These are phyloP conservation scores for Lasioglossum malachurum DNA, from an alignment of 2,888 invertebrate species.

Conservation along the genomic window DNA sequence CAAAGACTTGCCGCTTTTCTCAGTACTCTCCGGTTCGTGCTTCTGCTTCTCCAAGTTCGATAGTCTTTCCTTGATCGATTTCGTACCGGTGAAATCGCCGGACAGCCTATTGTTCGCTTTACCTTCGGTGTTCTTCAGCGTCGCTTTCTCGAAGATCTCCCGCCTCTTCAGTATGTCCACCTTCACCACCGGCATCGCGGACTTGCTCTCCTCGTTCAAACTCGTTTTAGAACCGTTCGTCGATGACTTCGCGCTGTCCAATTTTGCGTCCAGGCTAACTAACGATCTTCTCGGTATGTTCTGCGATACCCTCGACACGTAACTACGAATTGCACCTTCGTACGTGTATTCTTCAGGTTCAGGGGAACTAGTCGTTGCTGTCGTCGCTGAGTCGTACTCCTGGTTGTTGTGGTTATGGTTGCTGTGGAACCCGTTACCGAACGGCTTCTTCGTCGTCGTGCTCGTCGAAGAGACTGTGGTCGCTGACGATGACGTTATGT, in stretches of 20 bases:
- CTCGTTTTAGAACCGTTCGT: constrained; percentile 84
- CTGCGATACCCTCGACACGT: constrained; percentile 90
- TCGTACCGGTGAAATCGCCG: constrained; percentile 88
- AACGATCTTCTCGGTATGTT: constrained; percentile 82
- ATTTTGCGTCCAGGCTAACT: constrained; percentile 76
- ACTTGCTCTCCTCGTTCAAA: constrained; percentile 86
- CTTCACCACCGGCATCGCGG: constrained; percentile 87
- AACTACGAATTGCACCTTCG: constrained; percentile 94
- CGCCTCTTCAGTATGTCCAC: constrained; percentile 93
- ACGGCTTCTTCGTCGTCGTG: constrained; percentile 78
- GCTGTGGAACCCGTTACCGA: constrained; percentile 79
- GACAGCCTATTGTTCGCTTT: constrained; percentile 84
- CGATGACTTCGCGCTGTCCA: constrained; percentile 79
- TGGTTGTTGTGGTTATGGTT: constrained; percentile 81
- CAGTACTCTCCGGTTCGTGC: constrained; percentile 85
- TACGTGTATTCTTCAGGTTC: constrained; percentile 94
- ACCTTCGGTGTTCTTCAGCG: constrained; percentile 75
- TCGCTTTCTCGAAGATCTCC: constrained; percentile 92
- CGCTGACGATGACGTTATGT: constrained; percentile 83
- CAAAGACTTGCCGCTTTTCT: constrained; percentile 82
- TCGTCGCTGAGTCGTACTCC: constrained; percentile 89
- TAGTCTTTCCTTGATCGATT: constrained; percentile 90
- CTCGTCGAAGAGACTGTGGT: constrained; percentile 55
- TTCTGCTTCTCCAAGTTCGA: constrained; percentile 89
- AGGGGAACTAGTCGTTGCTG: constrained; percentile 89